Evolutionary conservation across 64 coral and sea anemone species (phyloP).

Genomic region (Acropora yongei): DNA sequence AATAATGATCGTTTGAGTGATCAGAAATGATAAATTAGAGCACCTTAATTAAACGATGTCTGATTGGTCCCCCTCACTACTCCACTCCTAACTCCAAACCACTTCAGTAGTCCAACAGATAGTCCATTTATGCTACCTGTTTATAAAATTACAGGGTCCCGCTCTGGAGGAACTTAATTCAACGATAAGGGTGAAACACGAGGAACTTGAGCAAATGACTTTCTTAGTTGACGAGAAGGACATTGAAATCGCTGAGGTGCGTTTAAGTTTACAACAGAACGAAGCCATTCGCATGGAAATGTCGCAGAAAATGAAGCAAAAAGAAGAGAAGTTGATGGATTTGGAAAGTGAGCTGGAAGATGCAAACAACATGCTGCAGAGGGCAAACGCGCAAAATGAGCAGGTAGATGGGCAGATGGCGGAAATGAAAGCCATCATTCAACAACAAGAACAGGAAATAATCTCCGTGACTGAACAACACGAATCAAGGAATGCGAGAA

Average conservation of each 20-base stretch:
- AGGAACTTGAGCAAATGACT: constrained; percentile 81
- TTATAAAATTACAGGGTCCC: constrained; percentile 30
- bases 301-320: constrained; percentile 1
- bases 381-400: not conserved
- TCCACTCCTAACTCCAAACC: no score
- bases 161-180: constrained; percentile 62
- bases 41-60: no score
- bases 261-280: constrained; percentile 35
- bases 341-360: not conserved
- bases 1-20: no score
- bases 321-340: not conserved
- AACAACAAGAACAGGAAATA: constrained; percentile 29
- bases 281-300: not conserved
- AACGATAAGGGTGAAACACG: constrained; percentile 61
- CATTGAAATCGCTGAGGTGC: constrained; percentile 70
- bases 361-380: not conserved
- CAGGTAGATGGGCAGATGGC: constrained; percentile 3
- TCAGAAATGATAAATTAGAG: no score
- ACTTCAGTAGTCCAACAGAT: not conserved
- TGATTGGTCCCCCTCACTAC: no score
- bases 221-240: constrained; percentile 84
- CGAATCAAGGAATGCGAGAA: not conserved
- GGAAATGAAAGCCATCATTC: constrained; percentile 29
- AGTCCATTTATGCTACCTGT: not conserved
- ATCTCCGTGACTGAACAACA: not conserved